Percentiles rank a stretch among this genome's conserved stretches.
Conservation (phyloP, 2,113 vertebrate species). For the Shinisaurus crocodilurus region DNA sequence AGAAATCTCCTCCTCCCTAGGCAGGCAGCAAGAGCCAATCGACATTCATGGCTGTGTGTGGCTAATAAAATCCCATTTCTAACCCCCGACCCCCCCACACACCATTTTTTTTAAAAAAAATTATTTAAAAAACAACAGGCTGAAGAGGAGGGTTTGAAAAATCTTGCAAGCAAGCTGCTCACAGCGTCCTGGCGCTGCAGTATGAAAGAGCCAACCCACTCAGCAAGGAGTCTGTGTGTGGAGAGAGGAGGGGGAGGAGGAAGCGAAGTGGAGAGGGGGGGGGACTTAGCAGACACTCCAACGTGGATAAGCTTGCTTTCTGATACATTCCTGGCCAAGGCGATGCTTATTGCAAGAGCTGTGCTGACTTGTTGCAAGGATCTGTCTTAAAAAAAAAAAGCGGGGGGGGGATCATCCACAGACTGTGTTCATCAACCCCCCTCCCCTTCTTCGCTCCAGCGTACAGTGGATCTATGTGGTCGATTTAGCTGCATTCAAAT, state of each 20-base stretch:
- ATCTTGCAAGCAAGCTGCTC: background rate
- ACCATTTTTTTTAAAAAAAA: no score
- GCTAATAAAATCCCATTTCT: slow-evolving; percentile 9
- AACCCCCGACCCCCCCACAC: background rate
- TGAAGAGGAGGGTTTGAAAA: background rate
- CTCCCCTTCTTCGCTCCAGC: background rate
- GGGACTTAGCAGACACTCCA: slow-evolving; percentile 1
- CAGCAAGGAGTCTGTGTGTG: background rate
- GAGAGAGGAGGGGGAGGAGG: background rate
- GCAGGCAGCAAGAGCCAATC: background rate
- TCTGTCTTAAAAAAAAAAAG: background rate
- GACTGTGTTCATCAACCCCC: background rate
- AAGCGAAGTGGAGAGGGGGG: background rate
- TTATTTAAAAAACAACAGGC: background rate
- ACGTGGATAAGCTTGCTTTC: slow-evolving; percentile 26
- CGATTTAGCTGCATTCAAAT: background rate
- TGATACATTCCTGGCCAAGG: slow-evolving; percentile 34
- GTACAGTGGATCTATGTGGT: background rate
- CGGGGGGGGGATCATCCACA: background rate
- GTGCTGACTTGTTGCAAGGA: slow-evolving; percentile 28
- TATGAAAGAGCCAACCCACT: slow-evolving; percentile 3
- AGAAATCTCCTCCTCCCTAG: background rate
- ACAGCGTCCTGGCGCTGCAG: slow-evolving; percentile 24
- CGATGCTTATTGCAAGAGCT: slow-evolving; percentile 18
- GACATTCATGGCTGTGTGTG: background rate